Evolutionary conservation across 2,113 vertebrate species (phyloP).

Genomic region (Colossoma macropomum): DNA sequence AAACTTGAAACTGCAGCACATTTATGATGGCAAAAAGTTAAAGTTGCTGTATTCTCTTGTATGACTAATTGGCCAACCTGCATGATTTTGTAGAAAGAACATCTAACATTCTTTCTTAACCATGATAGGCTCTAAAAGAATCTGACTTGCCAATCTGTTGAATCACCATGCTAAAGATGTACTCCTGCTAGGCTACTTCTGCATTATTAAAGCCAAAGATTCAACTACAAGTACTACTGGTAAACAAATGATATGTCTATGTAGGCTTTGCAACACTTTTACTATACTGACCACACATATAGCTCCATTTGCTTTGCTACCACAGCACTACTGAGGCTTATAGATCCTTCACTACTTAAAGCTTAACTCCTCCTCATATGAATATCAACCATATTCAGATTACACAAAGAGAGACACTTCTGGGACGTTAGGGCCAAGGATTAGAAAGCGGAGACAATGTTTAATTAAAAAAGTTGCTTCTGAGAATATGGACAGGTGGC

Average conservation of each 20-base stretch:
- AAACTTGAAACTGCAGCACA: too few species aligned
- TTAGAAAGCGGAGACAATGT: conserved; percentile 2
- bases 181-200: too few species aligned
- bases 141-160: too few species aligned
- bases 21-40: too few species aligned
- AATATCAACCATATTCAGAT: background rate
- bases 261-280: background rate
- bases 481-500: conserved; percentile 11
- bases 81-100: too few species aligned
- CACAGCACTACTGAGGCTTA: background rate
- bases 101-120: too few species aligned
- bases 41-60: too few species aligned
- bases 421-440: background rate
- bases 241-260: background rate
- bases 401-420: background rate
- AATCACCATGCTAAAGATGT: too few species aligned
- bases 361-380: background rate
- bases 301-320: background rate
- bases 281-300: background rate
- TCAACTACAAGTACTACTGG: background rate
- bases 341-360: background rate
- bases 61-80: too few species aligned
- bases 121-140: too few species aligned
- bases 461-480: conserved; percentile 15
- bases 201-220: background rate